Base-by-base conservation (phyloP, 2,888 invertebrate species). In the Tenthredo amoena region DNA sequence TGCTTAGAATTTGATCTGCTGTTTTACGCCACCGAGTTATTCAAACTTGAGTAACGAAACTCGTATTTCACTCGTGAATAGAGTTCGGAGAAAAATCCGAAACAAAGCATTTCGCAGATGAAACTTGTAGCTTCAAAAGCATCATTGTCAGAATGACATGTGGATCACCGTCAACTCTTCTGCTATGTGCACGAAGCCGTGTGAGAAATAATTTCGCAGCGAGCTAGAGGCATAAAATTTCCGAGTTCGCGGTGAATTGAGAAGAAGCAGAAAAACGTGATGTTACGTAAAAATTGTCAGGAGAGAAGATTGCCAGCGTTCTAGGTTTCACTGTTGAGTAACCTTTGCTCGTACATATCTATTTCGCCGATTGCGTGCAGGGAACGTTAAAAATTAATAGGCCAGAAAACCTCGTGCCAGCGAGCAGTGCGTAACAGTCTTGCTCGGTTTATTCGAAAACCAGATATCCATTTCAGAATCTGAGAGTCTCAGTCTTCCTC, bases 371-470 rank as follows among this genome's bases (percentile, higher is more conserved):
- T 74, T 74, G 72, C 72, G 37, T 43, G n/a, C n/a, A 31, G 72
- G 72, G n/a, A 74, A 18, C n/a, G 40, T 43, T 74, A 9, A 74
- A 10, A 74, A 74, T 43, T 40, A 40, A 74, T 74, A 74, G 68
- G 18, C 34, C 34, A 68, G 31, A 68, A 74, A 26, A 74, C 21
- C 21, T n/a, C 72, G 43, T 74, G 26, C n/a, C 43, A 74, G n/a
- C 21, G 43, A 74, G 40, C 72, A 40, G 43, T 21, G 72, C 40
- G 21, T 74, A 74, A 26, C 40, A 9, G 4, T 15, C 10, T 34
- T 18, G 68, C 26, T 68, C 18, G 18, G 34, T 31, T 26, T 18
- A 10, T 15, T 34, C 68, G 18, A 18, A 34, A 34, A 34, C 31
- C 68, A 68, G 34, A 68, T 68, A 68, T 68, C 68, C 4, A 12